Evolutionary conservation across 2,113 vertebrate species (phyloP).

Genomic region (Vidua macroura): DNA sequence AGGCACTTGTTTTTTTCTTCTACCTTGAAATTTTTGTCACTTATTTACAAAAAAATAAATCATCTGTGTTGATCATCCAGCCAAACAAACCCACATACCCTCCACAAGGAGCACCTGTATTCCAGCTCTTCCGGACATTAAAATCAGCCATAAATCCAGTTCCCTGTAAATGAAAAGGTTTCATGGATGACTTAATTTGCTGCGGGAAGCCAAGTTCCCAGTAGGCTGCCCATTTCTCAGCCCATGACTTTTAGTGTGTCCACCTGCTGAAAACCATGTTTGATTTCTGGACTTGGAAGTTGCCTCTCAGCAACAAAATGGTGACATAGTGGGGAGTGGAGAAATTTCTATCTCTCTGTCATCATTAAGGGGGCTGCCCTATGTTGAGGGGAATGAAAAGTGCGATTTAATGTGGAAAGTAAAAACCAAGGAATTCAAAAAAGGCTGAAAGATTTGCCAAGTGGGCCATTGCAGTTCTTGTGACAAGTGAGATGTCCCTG

Average conservation of each 20-base stretch:
- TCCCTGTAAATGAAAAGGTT: slow-evolving; percentile 59
- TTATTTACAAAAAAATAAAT: background rate
- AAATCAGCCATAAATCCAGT: slow-evolving; percentile 54
- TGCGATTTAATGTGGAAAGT: slow-evolving; percentile 85
- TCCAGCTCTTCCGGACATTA: background rate
- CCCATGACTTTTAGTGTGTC: slow-evolving; percentile 80
- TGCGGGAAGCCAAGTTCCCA: slow-evolving; percentile 71
- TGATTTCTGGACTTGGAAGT: slow-evolving; percentile 81
- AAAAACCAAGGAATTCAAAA: background rate
- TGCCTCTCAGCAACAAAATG: slow-evolving; percentile 80
- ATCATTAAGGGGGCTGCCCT: slow-evolving; percentile 87
- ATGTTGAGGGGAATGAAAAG: slow-evolving; percentile 86
- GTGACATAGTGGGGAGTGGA: slow-evolving; percentile 81
- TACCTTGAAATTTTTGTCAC: background rate
- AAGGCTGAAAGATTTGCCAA: slow-evolving; percentile 82
- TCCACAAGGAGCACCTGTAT: slow-evolving; percentile 6
- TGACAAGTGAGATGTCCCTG: slow-evolving; percentile 88
- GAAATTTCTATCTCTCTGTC: slow-evolving; percentile 90
- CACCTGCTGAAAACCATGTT: slow-evolving; percentile 91
- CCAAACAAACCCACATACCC: background rate
- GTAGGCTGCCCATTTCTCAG: slow-evolving; percentile 67
- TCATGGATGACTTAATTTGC: slow-evolving; percentile 85
- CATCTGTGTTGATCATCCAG: background rate
- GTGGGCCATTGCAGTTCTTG: slow-evolving; percentile 83
- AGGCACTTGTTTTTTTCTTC: background rate